Evolutionary conservation across 2,797 vertebrate species (phyloP), one percentile per base, ranked within the genome.

Genomic region (Pteronotus mesoamericanus): DNA sequence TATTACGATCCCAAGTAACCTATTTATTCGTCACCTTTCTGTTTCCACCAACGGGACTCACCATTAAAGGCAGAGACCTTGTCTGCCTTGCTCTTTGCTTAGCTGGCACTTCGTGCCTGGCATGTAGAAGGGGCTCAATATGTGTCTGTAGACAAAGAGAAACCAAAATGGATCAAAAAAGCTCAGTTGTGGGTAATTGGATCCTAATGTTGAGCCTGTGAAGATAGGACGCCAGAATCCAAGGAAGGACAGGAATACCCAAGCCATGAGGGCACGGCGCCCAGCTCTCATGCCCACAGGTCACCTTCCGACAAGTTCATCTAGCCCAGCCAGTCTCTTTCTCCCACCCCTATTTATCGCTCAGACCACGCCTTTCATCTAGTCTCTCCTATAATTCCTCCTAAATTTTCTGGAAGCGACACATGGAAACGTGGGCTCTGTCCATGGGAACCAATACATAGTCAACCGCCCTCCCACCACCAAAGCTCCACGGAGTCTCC

Each of bases 401-500:
- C 86, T 69, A 88, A 88, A 72, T 59, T 71, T 37, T 78, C 93
- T 96, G 82, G 74, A 94, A 94, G 93, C 82, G 48, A 85, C 84
- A 91, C 86, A 75, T 94, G 96, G 85, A 96, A 97, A 94, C 64
- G 46, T 90, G 93, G 91, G 71, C 57, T 90, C 82, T 29, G 82
- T 92, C 89, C 90, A 83, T 77, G 85, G 68, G 95, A 95, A 89
- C 78, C 91, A 89, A 86, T 37, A 86, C 69, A 66, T 44, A 68
- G 44, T 91, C 71, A 88, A 84, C 88, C 39, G 46, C 53, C n/a
- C 68, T 90, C 87, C 72, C 55, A 71, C 72, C 55, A 72, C 57
- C n/a, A 57, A 94, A 88, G 42, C 69, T 89, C 59, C 80, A 16
- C 37, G 94, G 69, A 37, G 75, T 82, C n/a, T 93, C 39, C 26